A percentile compares a stretch with the other conserved stretches of the same genome.
Evolutionary conservation across 2,888 invertebrate genomes (phyloP).

Genomic region (Tipula lateralis): DNA sequence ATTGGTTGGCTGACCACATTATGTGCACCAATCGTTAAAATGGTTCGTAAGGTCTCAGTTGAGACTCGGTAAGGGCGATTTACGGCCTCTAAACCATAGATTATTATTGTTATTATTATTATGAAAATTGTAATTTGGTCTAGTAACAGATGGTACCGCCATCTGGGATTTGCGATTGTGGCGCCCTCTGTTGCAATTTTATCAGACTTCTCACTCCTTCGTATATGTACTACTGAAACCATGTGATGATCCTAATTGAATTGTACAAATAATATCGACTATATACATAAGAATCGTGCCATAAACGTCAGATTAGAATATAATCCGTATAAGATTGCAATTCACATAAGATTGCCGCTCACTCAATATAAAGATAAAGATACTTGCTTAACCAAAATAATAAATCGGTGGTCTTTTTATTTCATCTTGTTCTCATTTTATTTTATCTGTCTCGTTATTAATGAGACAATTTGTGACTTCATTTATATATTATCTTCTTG

Average conservation of each 20-base stretch:
- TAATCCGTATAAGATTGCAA: not conserved
- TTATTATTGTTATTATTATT: too few relatives aligned
- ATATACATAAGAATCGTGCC: not conserved
- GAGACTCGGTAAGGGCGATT: too few relatives aligned
- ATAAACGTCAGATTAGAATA: not conserved
- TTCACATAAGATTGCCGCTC: not conserved
- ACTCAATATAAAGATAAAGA: not conserved
- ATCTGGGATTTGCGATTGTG: too few relatives aligned
- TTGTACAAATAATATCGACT: not conserved
- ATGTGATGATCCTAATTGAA: not conserved
- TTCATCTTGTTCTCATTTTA: not conserved
- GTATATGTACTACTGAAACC: too few relatives aligned
- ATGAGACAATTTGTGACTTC: slow-evolving; percentile 24
- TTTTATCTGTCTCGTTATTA: not conserved
- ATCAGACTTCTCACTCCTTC: too few relatives aligned
- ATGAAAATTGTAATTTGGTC: too few relatives aligned
- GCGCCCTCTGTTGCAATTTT: too few relatives aligned
- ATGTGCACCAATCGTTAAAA: too few relatives aligned
- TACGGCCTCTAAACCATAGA: too few relatives aligned
- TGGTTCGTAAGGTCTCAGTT: too few relatives aligned
- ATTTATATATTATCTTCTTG: not conserved
- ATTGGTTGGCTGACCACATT: too few relatives aligned
- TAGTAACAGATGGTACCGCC: too few relatives aligned
- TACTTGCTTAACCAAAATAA: not conserved
- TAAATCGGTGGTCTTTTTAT: not conserved